Base-by-base conservation (phyloP, 30 jellyfish, hydroid and myxozoan species). In the Hydractinia symbiolongicarpus region DNA sequence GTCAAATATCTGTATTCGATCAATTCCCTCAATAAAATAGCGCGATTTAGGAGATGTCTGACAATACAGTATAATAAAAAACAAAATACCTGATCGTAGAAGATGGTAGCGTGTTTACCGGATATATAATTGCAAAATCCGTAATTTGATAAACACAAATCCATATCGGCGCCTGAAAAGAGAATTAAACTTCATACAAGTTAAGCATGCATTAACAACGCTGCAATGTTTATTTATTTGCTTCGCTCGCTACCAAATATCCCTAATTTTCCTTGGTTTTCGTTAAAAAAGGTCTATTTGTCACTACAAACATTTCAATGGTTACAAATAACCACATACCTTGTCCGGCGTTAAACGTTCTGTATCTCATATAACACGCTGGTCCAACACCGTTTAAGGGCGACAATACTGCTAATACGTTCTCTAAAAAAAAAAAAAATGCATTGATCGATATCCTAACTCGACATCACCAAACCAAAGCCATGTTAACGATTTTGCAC, bases 51-150 rank as follows among this genome's bases (percentile, higher is more conserved):
- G 44, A 30, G 44, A 30, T 30, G 44, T 30, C 44, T 30, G 44
- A 30, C 44, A 30, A 0, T 30, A 30, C 44, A 11, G 16, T n/a
- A 72, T 19, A 72, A 3, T 3, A 7, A 66, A 9, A 0, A 2
- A 30, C 44, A 30, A 20, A 81, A 51, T 61, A 91, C 98, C 98
- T 81, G 88, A 49, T 91, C 98, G 61, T 66, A 91, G 77, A 91
- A 91, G 66, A 91, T 91, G 79, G 96, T 86, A 3, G 98, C 98
- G 67, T 91, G 98, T 67, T 91, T 91, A 76, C 96, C 91, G 51
- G 98, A 84, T 50, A 83, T 81, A 78, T 69, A 91, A 61, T 91
- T 91, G 86, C 98, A 91, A 62, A 82, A 88, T 5, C 98, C 98
- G 68, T 68, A 73, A 15, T 62, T 61, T 6, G 95, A 58, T 73